These are phyloP conservation scores for Sclerurus mexicanus DNA, from an alignment of 2,113 vertebrate genomes.

Conservation along the genomic window DNA sequence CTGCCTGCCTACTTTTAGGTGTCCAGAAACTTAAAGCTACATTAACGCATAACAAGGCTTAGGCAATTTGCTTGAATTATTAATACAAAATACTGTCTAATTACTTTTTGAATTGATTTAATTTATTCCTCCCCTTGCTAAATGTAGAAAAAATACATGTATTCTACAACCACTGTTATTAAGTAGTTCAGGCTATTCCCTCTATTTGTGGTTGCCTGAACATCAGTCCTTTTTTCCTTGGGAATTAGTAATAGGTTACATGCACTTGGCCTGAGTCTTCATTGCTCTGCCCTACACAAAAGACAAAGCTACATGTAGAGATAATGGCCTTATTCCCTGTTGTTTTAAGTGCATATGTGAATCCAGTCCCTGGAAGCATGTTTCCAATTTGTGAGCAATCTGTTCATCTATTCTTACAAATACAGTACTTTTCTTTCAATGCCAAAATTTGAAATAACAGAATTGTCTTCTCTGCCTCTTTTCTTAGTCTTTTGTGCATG, in stretches of 20 bases:
- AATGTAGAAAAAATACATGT: conserved; percentile 9
- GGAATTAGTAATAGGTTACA: not conserved
- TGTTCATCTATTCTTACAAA: conserved; percentile 4
- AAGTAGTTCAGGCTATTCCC: conserved; percentile 16
- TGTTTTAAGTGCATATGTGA: not conserved
- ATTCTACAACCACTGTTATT: conserved; percentile 23
- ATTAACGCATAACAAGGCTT: not conserved
- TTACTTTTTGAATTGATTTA: conserved; percentile 24
- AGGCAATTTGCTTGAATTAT: conserved; percentile 31
- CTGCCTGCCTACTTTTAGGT: not conserved
- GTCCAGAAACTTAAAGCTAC: not conserved
- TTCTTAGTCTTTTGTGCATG: not conserved
- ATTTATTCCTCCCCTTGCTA: conserved; percentile 55
- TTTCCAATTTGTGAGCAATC: conserved; percentile 9
- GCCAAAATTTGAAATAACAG: not conserved
- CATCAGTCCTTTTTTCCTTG: not conserved
- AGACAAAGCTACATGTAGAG: not conserved
- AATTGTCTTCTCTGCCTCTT: not conserved
- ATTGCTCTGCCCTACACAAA: not conserved
- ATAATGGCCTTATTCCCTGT: not conserved
- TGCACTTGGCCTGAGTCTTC: not conserved
- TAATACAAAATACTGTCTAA: conserved; percentile 34
- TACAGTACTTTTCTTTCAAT: not conserved
- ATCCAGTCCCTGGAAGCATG: not conserved
- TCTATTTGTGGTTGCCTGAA: not conserved